phyloP scores from a whole-genome alignment of 2,113 vertebrate species.

The Fukomys damarensis region DNA sequence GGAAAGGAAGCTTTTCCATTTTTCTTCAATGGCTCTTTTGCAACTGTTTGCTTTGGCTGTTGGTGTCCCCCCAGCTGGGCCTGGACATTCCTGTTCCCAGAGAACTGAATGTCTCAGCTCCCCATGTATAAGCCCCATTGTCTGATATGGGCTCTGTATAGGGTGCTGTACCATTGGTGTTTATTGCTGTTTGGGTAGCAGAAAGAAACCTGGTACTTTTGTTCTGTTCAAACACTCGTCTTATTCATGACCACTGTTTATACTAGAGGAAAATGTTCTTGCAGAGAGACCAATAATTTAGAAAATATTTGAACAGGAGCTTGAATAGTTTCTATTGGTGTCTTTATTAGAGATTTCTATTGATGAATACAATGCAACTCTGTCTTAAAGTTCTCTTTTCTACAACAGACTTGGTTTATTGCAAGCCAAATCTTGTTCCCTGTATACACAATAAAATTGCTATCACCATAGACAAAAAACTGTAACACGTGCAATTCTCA shows the following conservation, averaged over 20 bases:
- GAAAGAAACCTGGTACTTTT: slow-evolving; percentile 86
- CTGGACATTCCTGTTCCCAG: slow-evolving; percentile 81
- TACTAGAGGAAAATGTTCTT: slow-evolving; percentile 79
- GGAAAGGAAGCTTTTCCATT: slow-evolving; percentile 72
- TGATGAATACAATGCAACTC: slow-evolving; percentile 72
- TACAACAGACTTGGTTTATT: slow-evolving; percentile 36
- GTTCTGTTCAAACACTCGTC: slow-evolving; percentile 84
- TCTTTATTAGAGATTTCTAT: slow-evolving; percentile 75
- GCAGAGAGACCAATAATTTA: slow-evolving; percentile 82
- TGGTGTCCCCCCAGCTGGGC: slow-evolving; percentile 84
- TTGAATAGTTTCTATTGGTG: slow-evolving; percentile 79
- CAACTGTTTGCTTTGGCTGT: slow-evolving; percentile 80
- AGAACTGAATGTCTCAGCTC: slow-evolving; percentile 83
- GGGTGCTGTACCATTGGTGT: slow-evolving; percentile 71
- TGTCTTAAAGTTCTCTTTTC: slow-evolving; percentile 64
- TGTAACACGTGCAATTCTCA: slow-evolving; percentile 8
- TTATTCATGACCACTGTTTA: slow-evolving; percentile 83
- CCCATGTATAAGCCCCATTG: slow-evolving; percentile 79
- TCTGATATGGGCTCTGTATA: slow-evolving; percentile 74
- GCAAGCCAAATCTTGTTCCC: slow-evolving; percentile 64
- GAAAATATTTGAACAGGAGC: slow-evolving; percentile 79
- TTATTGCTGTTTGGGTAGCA: slow-evolving; percentile 83
- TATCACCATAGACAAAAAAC: slow-evolving; percentile 22
- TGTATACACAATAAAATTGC: slow-evolving; percentile 54
- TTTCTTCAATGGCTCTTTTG: slow-evolving; percentile 79